Evolutionary conservation across 2,888 invertebrate species (phyloP), one percentile per base, ranked within the genome.

Genomic region (Papilio demoleus): DNA sequence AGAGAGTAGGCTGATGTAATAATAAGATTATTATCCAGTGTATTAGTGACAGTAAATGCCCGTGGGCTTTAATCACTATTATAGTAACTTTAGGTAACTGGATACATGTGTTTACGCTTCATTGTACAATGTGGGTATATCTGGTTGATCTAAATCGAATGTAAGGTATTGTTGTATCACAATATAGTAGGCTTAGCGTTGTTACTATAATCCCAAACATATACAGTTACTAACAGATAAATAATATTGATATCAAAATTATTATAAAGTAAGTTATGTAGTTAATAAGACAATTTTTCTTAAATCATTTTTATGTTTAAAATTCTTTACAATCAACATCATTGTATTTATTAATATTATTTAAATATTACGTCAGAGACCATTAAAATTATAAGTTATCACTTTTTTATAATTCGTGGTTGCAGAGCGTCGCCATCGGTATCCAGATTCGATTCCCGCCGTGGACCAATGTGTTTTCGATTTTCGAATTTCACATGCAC

Each of bases 101-200:
- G 59, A 47, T 68, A 22, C 56, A 9, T 38, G 11, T 58, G 45
- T 64, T 47, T 56, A 38, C 45, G 63, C 63, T 68, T 27, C 63
- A 38, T 45, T 45, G 24, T 63, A 50, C 22, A 36, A 36, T 59
- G 47, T 38, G 38, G 9, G 14, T 27, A 59, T 67, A 58, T 62
- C 42, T 63, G 31, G 24, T 17, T 56, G 40, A 53, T 64, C 36
- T 58, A 58, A 68, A 68, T 58, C 27, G 24, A 65, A 68, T 53
- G 22, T 31, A 50, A 40, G 58, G 34, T 65, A 68, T 68, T 68
- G 64, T 68, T 19, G 22, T 56, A 36, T 36, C 56, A 64, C 65
- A 60, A 65, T 65, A 42, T 40, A 19, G 27, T 38, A 59, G 40
- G 47, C 64, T 68, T 59, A 59, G 31, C 59, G 36, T 58, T 59